These are phyloP conservation scores for Dicrurus megarhynchus DNA, from an alignment of 2,113 vertebrate species.

Conservation along the genomic window DNA sequence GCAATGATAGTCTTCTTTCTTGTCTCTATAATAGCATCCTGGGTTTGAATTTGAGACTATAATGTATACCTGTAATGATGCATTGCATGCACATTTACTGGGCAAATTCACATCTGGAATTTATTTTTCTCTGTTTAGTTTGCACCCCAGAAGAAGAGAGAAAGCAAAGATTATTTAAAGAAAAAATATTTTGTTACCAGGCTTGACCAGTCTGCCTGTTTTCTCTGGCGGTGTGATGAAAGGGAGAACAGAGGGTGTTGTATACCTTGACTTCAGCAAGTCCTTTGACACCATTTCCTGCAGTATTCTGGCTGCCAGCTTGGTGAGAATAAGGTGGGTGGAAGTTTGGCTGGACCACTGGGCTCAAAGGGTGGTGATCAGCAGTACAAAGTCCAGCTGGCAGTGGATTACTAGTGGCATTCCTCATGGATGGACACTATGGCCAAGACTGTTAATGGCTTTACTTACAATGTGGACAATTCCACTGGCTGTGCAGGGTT, in stretches of 20 bases:
- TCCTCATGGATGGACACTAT: background rate
- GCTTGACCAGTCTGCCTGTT: background rate
- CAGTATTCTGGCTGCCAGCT: background rate
- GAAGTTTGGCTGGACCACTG: background rate
- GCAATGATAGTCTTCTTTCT: background rate
- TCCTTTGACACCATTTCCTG: background rate
- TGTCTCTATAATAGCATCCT: background rate
- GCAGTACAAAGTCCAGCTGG: background rate
- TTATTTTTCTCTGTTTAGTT: background rate
- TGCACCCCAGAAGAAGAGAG: background rate
- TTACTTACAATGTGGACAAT: background rate
- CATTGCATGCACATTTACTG: background rate
- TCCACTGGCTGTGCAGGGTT: background rate
- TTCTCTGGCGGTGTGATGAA: background rate
- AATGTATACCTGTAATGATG: background rate
- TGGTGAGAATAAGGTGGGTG: background rate
- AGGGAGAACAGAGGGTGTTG: background rate
- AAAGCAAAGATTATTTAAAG: background rate
- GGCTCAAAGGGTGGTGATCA: background rate
- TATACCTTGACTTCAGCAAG: background rate
- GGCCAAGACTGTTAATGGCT: background rate
- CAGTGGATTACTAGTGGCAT: background rate
- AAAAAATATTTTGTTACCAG: background rate
- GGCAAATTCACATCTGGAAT: background rate
- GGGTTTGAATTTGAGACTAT: background rate